Evolutionary conservation across 2,113 vertebrate species (phyloP).

Genomic region (Romanogobio albipinnatus): DNA sequence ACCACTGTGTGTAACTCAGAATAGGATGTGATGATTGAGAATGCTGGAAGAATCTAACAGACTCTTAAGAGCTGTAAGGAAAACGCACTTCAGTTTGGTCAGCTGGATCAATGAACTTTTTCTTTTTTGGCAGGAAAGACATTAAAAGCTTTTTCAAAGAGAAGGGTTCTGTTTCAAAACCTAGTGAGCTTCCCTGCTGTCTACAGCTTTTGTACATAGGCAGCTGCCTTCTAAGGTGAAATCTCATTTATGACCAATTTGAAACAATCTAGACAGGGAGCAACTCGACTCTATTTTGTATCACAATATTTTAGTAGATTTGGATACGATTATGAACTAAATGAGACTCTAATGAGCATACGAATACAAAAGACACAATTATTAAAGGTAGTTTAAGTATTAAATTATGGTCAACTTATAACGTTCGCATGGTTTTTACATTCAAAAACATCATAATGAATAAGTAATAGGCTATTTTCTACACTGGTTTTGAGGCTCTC

Average conservation of each 20-base stretch:
- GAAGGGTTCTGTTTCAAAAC: neutral
- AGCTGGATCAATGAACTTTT: neutral
- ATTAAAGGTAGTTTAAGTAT: no score
- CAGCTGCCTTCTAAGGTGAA: neutral
- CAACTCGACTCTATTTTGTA: no score
- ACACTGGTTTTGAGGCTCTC: no score
- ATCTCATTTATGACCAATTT: neutral
- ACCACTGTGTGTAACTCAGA: neutral
- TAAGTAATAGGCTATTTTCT: no score
- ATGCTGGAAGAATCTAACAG: neutral
- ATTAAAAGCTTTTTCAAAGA: conserved; percentile 3
- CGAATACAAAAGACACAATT: no score
- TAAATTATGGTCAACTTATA: no score
- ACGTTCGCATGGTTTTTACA: no score
- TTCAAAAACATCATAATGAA: no score
- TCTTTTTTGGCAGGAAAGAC: neutral
- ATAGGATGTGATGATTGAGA: conserved; percentile 14
- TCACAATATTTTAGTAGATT: neutral
- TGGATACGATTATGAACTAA: no score
- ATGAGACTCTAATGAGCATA: no score
- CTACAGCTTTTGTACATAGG: neutral
- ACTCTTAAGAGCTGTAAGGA: neutral
- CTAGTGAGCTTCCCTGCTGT: neutral
- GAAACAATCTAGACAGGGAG: neutral
- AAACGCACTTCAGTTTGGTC: conserved; percentile 1